Percentiles rank a stretch among this genome's conserved stretches.
These are phyloP conservation scores for Panthera uncia DNA, from an alignment of 2,113 vertebrate genomes.

Conservation along the genomic window DNA sequence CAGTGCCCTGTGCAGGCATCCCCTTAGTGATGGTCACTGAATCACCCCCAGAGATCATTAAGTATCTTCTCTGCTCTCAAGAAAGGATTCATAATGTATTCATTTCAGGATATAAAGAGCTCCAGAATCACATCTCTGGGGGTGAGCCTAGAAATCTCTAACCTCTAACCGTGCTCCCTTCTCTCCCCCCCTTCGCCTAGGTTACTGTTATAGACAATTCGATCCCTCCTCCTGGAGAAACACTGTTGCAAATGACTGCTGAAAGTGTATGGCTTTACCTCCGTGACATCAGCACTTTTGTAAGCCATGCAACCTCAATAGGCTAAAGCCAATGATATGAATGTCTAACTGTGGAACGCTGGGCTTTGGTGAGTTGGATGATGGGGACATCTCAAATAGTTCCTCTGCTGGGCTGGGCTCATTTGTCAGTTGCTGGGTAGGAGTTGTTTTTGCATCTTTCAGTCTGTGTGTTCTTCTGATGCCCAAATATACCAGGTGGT, in stretches of 20 bases:
- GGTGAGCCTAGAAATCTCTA: background rate
- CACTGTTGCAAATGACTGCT: background rate
- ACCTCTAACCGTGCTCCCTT: background rate
- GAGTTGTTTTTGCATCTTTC: background rate
- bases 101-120: background rate
- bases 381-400: background rate
- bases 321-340: background rate
- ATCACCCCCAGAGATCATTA: background rate
- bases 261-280: background rate
- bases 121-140: background rate
- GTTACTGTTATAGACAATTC: background rate
- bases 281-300: background rate
- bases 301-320: no score
- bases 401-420: background rate
- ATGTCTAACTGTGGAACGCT: background rate
- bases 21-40: background rate
- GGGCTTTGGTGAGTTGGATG: background rate
- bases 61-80: background rate
- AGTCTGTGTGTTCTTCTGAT: background rate
- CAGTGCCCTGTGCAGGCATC: no score
- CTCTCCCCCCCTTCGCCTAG: fast-evolving
- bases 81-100: background rate
- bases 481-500: no score
- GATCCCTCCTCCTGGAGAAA: background rate
- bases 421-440: background rate